Evolutionary conservation across 2,113 vertebrate genomes (phyloP).

Genomic region (Falcunculus frontatus): DNA sequence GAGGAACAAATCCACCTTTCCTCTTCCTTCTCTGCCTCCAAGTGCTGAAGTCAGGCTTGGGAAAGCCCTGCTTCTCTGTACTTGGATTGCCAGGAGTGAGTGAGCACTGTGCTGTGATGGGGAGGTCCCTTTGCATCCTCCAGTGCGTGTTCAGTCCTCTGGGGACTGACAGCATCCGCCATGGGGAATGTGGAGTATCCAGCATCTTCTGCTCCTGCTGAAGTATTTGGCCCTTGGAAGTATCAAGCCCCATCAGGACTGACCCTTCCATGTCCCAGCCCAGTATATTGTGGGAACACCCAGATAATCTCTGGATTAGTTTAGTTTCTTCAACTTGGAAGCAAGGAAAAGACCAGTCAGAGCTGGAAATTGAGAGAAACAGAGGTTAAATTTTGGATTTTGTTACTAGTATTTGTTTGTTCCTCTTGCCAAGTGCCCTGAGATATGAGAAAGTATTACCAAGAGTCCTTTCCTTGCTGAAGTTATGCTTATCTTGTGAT

Average conservation of each 20-base stretch:
- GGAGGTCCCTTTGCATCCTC: background rate
- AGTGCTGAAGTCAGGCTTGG: background rate
- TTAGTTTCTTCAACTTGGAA: background rate
- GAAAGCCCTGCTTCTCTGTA: background rate
- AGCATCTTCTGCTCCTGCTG: background rate
- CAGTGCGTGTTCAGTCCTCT: accelerated
- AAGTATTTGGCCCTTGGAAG: background rate
- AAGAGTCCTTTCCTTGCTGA: background rate
- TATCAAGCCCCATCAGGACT: background rate
- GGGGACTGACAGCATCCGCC: background rate
- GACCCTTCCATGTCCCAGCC: background rate
- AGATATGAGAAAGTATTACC: background rate
- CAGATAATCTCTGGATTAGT: background rate
- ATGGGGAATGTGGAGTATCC: accelerated
- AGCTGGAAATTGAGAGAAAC: background rate
- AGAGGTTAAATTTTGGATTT: background rate
- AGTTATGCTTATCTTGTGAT: background rate
- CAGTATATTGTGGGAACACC: background rate
- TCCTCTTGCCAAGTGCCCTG: background rate
- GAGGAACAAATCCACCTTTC: background rate
- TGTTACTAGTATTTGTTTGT: background rate
- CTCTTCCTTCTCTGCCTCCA: background rate
- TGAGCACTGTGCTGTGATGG: accelerated
- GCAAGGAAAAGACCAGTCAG: background rate
- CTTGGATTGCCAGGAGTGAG: background rate